Evolutionary conservation across 2,888 invertebrate species (phyloP), one percentile per base, ranked within the genome.

Genomic region (Ptychoptera albimana): DNA sequence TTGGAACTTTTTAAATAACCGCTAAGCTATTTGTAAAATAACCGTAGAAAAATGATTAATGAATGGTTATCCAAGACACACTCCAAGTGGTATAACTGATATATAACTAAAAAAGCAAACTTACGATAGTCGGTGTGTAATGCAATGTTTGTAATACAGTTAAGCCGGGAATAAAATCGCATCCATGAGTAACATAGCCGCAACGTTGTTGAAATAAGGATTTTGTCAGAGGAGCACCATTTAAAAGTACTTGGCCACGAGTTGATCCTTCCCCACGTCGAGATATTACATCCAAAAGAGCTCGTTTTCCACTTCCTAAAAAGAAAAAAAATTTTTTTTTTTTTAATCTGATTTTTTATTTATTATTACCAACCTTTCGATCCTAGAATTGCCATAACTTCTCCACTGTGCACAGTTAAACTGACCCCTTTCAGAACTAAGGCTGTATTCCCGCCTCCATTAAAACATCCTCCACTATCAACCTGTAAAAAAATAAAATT

Each of bases 401-500:
- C 93, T 6, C 93, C 93, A 41, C 89, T 87, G 57, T 86, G 83
- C 0, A 93, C 87, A 49, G 82, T 82, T 55, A 93, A 76, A 14
- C 87, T 88, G 7, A 94, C 88, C 68, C 93, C 92, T 64, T 93
- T 88, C 11, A 94, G 72, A 45, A 94, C 89, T 31, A 91, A 75
- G 1, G 86, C 87, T 2, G 82, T 83, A 57, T 83, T 82, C 45
- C 84, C 78, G 23, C 77, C 81, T 1, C 86, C 86, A 37, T 82
- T 77, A 47, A 65, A 71, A 58, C 82, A 82, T 48, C 82, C 82
- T 46, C 81, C 79, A 3, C 82, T 81, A 56, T 86, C 86, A 55
- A 86, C 82, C 85, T 85, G 53, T 36, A 57, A 54, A 38, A 45
- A 39, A 38, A 38, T 15, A 47, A 30, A 6, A 39, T 38, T 39